These are phyloP conservation scores for Sardina pilchardus DNA, from an alignment of 2,113 vertebrate genomes.

Conservation along the genomic window DNA sequence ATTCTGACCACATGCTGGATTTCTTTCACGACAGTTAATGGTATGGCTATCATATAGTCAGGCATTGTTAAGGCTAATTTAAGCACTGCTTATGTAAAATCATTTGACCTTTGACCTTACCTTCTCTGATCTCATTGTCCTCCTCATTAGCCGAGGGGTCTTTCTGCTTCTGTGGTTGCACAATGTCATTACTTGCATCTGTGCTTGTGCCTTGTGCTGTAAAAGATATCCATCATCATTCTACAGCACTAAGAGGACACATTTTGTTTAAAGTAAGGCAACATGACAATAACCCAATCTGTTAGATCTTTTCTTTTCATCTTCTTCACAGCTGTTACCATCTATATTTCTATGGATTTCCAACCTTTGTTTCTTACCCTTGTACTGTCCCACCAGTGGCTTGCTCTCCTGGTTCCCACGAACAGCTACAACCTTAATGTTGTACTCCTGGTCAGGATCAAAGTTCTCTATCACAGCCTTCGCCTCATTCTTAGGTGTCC, in stretches of 20 bases:
- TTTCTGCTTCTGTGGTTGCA: constrained; percentile 27
- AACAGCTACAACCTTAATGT: constrained; percentile 60
- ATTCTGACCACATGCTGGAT: background rate
- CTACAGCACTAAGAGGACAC: too few relatives aligned
- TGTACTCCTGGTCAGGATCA: constrained; percentile 60
- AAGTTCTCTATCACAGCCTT: constrained; percentile 63
- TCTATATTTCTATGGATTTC: background rate
- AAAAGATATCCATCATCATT: background rate
- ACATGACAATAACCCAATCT: background rate
- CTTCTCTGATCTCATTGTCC: constrained; percentile 48
- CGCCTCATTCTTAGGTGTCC: constrained; percentile 58
- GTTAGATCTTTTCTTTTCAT: background rate
- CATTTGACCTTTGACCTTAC: constrained; percentile 40
- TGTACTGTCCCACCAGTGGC: constrained; percentile 61
- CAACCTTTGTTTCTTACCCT: constrained; percentile 56
- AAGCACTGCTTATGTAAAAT: background rate
- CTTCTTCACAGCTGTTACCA: background rate
- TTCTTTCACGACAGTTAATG: background rate
- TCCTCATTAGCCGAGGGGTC: constrained; percentile 27
- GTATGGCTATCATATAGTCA: background rate
- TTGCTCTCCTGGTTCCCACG: constrained; percentile 60
- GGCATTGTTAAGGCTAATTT: background rate
- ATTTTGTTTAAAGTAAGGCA: too few relatives aligned
- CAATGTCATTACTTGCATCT: constrained; percentile 38
- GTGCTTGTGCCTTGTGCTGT: constrained; percentile 31